Conservation (phyloP, 2,113 vertebrate species). For the Ammodytes dubius region DNA sequence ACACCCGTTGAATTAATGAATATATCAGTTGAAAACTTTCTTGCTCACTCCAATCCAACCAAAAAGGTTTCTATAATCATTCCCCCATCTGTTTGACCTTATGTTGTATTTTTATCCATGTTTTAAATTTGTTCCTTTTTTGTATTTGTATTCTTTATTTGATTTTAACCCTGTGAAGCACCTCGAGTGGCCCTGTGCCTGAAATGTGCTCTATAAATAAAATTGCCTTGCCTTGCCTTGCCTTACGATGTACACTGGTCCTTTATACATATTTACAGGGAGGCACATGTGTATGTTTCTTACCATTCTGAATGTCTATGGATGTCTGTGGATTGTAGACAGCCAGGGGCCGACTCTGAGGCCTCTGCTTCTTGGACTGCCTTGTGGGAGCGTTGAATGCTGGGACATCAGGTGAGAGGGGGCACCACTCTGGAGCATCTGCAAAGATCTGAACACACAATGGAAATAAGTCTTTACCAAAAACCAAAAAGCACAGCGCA, state of each 20-base stretch:
- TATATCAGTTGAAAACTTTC: not conserved
- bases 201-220: no score
- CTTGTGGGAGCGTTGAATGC: constrained; percentile 90
- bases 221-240: no score
- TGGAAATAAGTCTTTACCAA: constrained; percentile 43
- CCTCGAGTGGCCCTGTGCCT: no score
- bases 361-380: constrained; percentile 91
- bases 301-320: constrained; percentile 94
- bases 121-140: no score
- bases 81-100: not conserved
- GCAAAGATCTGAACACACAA: constrained; percentile 93
- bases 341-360: constrained; percentile 92
- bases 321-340: constrained; percentile 92
- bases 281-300: constrained; percentile 52
- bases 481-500: constrained; percentile 17
- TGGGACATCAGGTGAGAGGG: constrained; percentile 78
- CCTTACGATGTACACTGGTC: not conserved
- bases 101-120: no score
- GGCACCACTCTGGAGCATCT: constrained; percentile 89
- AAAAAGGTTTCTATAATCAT: not conserved
- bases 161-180: no score
- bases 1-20: constrained; percentile 11
- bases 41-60: not conserved
- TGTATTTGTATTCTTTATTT: no score
- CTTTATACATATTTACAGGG: constrained; percentile 12